A percentile compares a stretch with the other conserved stretches of the same genome.
Conservation (phyloP, 2,113 vertebrate species). For the Tyto alba region DNA sequence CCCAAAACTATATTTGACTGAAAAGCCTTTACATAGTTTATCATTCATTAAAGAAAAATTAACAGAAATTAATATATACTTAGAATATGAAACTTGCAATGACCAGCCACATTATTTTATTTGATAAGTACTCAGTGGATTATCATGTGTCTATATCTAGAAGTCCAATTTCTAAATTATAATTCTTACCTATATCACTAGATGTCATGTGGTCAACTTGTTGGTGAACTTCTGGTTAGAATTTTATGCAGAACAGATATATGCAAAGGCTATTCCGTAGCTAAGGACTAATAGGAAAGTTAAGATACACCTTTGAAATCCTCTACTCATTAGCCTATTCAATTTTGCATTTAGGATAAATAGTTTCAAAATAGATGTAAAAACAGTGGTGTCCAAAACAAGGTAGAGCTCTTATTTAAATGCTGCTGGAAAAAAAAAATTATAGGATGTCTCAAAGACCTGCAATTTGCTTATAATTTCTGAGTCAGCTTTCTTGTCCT, state of each 20-base stretch:
- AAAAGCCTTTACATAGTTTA: not conserved
- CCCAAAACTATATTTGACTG: not conserved
- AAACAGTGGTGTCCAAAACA: constrained; percentile 3
- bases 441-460: not conserved
- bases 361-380: not conserved
- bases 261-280: not conserved
- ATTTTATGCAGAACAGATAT: not conserved
- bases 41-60: not conserved
- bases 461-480: constrained; percentile 45
- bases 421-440: not conserved
- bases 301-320: not conserved
- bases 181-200: not conserved
- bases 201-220: not conserved
- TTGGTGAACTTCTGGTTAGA: not conserved
- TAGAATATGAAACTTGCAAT: no score
- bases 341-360: not conserved
- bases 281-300: not conserved
- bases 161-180: not conserved
- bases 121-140: not conserved
- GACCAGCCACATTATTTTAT: not conserved
- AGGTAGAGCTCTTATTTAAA: not conserved
- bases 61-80: not conserved
- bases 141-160: no score
- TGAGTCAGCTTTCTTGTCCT: not conserved
- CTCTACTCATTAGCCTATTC: constrained; percentile 6